Conservation (phyloP, 2,797 vertebrate genomes). For the Clarias pachynema region DNA sequence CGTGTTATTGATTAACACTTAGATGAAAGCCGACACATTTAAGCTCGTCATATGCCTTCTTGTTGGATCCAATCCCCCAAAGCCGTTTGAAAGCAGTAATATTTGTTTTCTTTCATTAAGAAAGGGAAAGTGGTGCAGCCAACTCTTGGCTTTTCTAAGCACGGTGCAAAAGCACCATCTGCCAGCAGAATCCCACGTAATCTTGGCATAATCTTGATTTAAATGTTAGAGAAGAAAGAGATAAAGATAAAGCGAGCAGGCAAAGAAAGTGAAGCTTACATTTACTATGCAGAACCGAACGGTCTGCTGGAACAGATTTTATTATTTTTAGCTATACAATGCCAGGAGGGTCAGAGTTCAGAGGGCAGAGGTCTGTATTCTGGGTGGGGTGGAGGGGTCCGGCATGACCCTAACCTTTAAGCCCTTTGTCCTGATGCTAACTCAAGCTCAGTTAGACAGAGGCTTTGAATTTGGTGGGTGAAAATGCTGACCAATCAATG, state of each 20-base stretch:
- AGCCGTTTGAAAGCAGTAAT: constrained; percentile 59
- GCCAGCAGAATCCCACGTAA: constrained; percentile 67
- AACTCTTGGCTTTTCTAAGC: constrained; percentile 43
- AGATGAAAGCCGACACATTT: constrained; percentile 48
- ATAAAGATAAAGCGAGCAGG: constrained; percentile 26
- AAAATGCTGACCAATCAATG: constrained; percentile 52
- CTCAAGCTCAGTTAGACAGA: constrained; percentile 60
- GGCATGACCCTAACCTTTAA: constrained; percentile 70
- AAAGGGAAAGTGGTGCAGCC: constrained; percentile 63
- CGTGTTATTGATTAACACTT: constrained; percentile 43
- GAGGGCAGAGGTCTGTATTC: constrained; percentile 66
- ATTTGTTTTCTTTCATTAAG: constrained; percentile 71
- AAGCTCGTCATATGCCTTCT: constrained; percentile 61
- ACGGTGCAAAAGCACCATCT: constrained; percentile 69
- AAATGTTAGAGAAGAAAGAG: constrained; percentile 52
- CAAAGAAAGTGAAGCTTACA: constrained; percentile 43
- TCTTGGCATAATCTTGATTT: constrained; percentile 71
- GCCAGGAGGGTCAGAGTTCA: constrained; percentile 74
- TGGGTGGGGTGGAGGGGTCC: constrained; percentile 61
- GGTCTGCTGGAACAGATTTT: constrained; percentile 68
- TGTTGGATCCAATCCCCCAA: constrained; percentile 61
- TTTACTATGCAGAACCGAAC: constrained; percentile 52
- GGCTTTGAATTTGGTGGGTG: constrained; percentile 60
- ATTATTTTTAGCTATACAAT: constrained; percentile 77
- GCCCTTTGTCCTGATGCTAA: constrained; percentile 68